Evolutionary conservation across 2,888 invertebrate genomes (phyloP).

Genomic region (Stenodera caucasica): DNA sequence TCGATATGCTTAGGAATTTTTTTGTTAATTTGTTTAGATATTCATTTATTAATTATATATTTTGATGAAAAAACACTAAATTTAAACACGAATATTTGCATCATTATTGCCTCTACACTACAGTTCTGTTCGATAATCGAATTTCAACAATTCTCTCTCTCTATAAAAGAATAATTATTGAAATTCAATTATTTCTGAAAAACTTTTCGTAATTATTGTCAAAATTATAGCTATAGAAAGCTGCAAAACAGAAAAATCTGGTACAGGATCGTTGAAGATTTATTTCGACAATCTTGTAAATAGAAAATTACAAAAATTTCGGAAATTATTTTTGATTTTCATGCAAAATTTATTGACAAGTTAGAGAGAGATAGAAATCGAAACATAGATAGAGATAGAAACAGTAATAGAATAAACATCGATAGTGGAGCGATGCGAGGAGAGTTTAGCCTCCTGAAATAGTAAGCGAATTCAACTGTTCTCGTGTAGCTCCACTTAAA

Average conservation of each 20-base stretch:
- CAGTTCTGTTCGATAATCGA: constrained; percentile 24
- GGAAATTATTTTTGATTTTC: constrained; percentile 19
- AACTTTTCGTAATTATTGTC: too few relatives aligned
- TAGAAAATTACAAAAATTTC: background rate
- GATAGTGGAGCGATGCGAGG: too few relatives aligned
- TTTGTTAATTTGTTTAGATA: background rate
- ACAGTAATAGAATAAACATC: constrained; percentile 3
- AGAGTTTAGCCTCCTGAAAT: too few relatives aligned
- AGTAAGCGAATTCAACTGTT: too few relatives aligned
- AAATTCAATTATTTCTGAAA: constrained; percentile 19
- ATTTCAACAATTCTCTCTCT: background rate
- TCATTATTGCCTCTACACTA: constrained; percentile 42
- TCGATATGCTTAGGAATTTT: constrained; percentile 2
- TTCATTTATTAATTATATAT: background rate
- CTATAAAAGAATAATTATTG: constrained; percentile 4
- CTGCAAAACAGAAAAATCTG: background rate
- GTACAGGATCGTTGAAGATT: too few relatives aligned
- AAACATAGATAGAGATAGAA: constrained; percentile 8
- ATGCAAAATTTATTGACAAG: constrained; percentile 37
- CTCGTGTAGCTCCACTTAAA: background rate
- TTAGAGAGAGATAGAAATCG: constrained; percentile 37
- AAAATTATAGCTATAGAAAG: too few relatives aligned
- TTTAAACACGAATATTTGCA: constrained; percentile 33
- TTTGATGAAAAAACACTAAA: constrained; percentile 31
- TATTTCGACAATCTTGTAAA: background rate